Evolutionary conservation across 2,888 invertebrate species (phyloP), one percentile per base, ranked within the genome.

Genomic region (Piscicola geometra): DNA sequence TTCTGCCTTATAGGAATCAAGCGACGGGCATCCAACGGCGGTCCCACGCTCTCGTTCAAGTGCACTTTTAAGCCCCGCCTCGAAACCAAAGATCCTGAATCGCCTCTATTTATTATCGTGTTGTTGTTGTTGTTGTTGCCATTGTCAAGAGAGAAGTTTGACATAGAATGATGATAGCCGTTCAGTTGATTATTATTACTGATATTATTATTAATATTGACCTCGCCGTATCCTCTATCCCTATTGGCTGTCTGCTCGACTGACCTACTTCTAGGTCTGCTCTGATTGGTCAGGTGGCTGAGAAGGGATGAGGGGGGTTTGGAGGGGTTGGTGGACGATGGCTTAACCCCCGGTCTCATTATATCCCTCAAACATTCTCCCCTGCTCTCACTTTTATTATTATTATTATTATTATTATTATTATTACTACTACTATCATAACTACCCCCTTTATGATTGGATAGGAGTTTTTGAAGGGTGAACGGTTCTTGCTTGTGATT

Each of bases 1-100:
- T 90, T 90, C 84, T 94, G 93, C 71, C 93, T 89, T 41, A 92
- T 92, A 0, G 91, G 90, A 69, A 91, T 89, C 50, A 96, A 87
- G 79, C 95, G 88, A 76, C 88, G 88, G 0, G 94, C 90, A 83
- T 89, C 90, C 3, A 95, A 86, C 3, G 92, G 91, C n/a, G 83
- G 81, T 12, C 70, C 68, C 50, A 36, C 9, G 0, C n/a, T n/a
- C 30, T 35, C 33, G 1, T 68, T 60, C 30, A 28, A 18, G 30
- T 35, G 5, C 69, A n/a, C n/a, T n/a, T n/a, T n/a, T n/a, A n/a
- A n/a, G n/a, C 12, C 12, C 15, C 41, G 52, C 25, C 12, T 21
- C n/a, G 3, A 28, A 18, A 28, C 25, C 0, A n/a, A 71, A n/a
- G n/a, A n/a, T 52, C 52, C 52, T 12, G 69, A 69, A n/a, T 69